Percentiles rank a stretch among this genome's conserved stretches.
These are phyloP conservation scores for Brachionus manjavacas DNA, from an alignment of 1,140 invertebrate species.

Conservation along the genomic window DNA sequence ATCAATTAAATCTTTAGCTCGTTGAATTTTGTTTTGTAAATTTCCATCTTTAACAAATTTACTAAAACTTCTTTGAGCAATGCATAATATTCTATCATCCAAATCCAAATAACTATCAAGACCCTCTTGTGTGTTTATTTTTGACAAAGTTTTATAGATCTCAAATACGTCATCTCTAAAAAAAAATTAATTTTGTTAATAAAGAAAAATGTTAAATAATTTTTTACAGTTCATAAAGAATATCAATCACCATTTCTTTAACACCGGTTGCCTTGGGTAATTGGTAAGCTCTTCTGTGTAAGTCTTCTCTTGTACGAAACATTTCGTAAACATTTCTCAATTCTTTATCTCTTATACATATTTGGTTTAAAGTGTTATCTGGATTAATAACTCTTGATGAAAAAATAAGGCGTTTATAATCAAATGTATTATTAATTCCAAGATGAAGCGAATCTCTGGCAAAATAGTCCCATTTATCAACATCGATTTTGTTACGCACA, in stretches of 20 bases:
- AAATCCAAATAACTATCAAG: neutral
- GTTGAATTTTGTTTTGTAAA: neutral
- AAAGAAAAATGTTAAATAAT: neutral
- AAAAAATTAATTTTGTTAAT: neutral
- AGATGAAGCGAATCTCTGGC: constrained; percentile 62
- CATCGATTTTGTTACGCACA: constrained; percentile 64
- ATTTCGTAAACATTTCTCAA: constrained; percentile 57
- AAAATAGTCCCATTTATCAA: constrained; percentile 71
- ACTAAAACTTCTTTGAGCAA: neutral
- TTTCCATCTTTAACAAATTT: neutral
- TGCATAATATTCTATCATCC: neutral
- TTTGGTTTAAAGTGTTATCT: constrained; percentile 49
- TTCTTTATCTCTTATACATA: constrained; percentile 59
- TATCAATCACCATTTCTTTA: constrained; percentile 54
- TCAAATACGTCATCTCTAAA: neutral
- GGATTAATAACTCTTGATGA: constrained; percentile 53
- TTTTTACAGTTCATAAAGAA: neutral
- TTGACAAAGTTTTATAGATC: neutral
- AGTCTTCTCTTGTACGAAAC: constrained; percentile 56
- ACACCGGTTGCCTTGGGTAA: constrained; percentile 57
- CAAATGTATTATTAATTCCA: constrained; percentile 59
- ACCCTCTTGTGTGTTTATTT: neutral
- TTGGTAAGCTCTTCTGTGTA: constrained; percentile 61
- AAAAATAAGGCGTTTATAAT: constrained; percentile 56
- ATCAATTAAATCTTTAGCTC: neutral